These are phyloP conservation scores for Peribatodes rhomboidaria DNA, from an alignment of 2,888 invertebrate species.

Conservation along the genomic window DNA sequence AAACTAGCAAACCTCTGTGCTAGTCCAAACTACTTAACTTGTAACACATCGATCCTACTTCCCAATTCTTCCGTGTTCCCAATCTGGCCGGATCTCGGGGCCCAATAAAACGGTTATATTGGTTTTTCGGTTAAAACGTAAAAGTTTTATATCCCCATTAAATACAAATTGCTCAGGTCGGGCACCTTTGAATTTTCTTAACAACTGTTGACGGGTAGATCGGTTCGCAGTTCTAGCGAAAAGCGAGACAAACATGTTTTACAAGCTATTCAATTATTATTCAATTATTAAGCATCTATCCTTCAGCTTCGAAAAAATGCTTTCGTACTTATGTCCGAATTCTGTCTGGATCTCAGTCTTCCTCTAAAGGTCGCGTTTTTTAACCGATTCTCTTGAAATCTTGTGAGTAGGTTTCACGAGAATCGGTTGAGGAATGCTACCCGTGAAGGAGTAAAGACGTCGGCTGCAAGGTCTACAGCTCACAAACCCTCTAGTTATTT, in stretches of 20 bases:
- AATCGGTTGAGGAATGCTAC: too few relatives aligned
- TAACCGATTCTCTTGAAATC: too few relatives aligned
- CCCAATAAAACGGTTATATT: constrained; percentile 40
- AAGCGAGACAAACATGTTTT: not conserved
- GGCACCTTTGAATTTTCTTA: constrained; percentile 38
- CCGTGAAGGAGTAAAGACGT: too few relatives aligned
- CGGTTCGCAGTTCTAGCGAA: constrained; percentile 13
- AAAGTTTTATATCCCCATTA: constrained; percentile 42
- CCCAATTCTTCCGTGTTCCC: constrained; percentile 31
- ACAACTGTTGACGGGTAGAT: constrained; percentile 35
- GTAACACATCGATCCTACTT: constrained; percentile 15
- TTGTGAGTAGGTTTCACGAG: too few relatives aligned
- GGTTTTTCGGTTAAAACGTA: constrained; percentile 42
- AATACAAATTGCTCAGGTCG: constrained; percentile 41
- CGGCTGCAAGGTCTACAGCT: too few relatives aligned
- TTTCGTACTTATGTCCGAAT: too few relatives aligned
- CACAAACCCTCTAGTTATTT: too few relatives aligned
- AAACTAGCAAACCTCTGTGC: constrained; percentile 1
- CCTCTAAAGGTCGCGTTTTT: too few relatives aligned
- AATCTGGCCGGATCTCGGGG: constrained; percentile 31
- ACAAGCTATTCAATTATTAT: not conserved
- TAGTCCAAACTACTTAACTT: constrained; percentile 11
- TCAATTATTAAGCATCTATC: too few relatives aligned
- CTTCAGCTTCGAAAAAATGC: too few relatives aligned
- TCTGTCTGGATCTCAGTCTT: too few relatives aligned